Conservation (phyloP, 2,888 invertebrate species). For the Drosophila rubida region DNA sequence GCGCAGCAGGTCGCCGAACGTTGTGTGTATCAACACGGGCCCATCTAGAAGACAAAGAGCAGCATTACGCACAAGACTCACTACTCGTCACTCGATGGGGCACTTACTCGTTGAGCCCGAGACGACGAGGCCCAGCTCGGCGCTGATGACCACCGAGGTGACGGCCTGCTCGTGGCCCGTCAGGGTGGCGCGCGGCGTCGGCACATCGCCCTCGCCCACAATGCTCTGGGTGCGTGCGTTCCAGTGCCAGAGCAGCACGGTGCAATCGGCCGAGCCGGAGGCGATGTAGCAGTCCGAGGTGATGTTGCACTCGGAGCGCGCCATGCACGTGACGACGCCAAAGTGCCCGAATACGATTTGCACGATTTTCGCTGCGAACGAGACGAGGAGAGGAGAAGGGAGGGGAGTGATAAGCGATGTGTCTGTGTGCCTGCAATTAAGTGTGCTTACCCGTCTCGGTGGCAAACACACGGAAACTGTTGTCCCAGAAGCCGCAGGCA, state of each 20-base stretch:
- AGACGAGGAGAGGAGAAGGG: background rate
- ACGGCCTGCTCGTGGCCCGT: conserved; percentile 99
- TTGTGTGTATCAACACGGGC: conserved; percentile 98
- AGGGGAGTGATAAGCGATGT: background rate
- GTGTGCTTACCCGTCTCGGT: conserved; percentile 95
- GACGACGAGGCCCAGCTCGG: conserved; percentile 98
- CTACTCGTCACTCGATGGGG: background rate
- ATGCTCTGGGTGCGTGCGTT: conserved; percentile 98
- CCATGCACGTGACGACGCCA: conserved; percentile 98
- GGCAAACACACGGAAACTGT: conserved; percentile 98
- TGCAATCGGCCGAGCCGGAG: conserved; percentile 99
- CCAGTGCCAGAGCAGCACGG: conserved; percentile 99
- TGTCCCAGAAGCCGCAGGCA: conserved; percentile 99
- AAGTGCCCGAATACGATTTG: conserved; percentile 99
- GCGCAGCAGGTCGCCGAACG: conserved; percentile 97
- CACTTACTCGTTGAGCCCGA: conserved; percentile 92
- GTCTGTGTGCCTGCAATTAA: background rate
- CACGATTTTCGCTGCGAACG: conserved; percentile 93
- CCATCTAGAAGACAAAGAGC: conserved; percentile 88
- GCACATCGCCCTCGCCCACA: conserved; percentile 97
- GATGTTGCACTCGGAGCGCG: conserved; percentile 98
- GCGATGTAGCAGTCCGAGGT: conserved; percentile 99
- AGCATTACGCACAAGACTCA: background rate
- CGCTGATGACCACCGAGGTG: conserved; percentile 97
- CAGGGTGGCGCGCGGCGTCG: conserved; percentile 97